Conservation (phyloP, 2,797 vertebrate genomes). For the Euthynnus affinis region DNA sequence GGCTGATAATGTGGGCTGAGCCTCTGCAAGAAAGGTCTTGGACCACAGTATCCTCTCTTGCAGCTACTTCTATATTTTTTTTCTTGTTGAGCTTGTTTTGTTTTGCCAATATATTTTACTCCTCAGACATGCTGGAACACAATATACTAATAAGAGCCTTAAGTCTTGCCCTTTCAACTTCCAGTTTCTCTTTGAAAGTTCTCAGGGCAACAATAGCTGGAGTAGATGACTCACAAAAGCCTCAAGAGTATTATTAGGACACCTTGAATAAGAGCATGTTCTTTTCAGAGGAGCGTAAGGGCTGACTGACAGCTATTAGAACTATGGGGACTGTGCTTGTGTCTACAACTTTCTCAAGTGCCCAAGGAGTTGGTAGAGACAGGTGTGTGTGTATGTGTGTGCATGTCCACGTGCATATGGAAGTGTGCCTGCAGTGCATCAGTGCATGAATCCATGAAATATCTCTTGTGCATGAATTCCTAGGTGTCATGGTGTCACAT, state of each 20-base stretch:
- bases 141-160: conserved; percentile 12
- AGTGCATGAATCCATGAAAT: conserved; percentile 69
- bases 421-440: conserved; percentile 51
- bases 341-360: conserved; percentile 66
- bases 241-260: conserved; percentile 71
- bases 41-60: conserved; percentile 10
- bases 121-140: not conserved
- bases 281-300: conserved; percentile 68
- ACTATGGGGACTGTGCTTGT: conserved; percentile 66
- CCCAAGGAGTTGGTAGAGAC: conserved; percentile 45
- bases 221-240: conserved; percentile 66
- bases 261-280: conserved; percentile 76
- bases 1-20: not conserved
- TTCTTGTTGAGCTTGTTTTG: conserved; percentile 20
- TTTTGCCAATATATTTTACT: conserved; percentile 18
- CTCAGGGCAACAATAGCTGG: conserved; percentile 49
- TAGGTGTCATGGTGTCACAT: conserved; percentile 70
- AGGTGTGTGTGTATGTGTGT: conserved; percentile 26
- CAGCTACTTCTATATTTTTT: conserved; percentile 14
- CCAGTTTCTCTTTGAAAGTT: conserved; percentile 60
- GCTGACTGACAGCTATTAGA: conserved; percentile 82
- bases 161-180: conserved; percentile 49
- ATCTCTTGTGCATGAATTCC: conserved; percentile 66
- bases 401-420: conserved; percentile 30
- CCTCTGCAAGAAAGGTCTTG: conserved; percentile 2